phyloP scores from a whole-genome alignment of 2,113 vertebrate species.

The Zootoca vivipara region DNA sequence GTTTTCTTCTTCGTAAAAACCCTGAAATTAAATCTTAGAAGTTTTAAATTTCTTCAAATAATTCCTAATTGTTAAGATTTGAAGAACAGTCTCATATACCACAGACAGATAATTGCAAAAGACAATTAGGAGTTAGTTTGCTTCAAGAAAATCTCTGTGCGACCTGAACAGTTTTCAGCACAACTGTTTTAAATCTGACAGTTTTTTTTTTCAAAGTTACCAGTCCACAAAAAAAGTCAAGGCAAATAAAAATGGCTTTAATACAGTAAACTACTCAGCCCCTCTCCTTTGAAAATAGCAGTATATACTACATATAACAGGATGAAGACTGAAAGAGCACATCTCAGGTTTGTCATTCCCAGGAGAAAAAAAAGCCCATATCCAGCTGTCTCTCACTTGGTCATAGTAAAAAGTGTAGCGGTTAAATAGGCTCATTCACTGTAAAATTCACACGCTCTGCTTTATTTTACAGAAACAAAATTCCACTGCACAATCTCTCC shows the following conservation, averaged over 20 bases:
- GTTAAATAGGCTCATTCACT: background rate
- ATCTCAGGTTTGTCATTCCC: conserved; percentile 29
- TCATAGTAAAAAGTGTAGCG: conserved; percentile 17
- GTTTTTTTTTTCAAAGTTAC: conserved; percentile 68
- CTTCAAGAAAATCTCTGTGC: conserved; percentile 58
- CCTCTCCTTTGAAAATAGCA: conserved; percentile 59
- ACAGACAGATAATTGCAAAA: conserved; percentile 56
- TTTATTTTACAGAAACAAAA: background rate
- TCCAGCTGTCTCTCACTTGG: conserved; percentile 5
- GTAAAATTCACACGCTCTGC: background rate
- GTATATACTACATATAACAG: conserved; percentile 38
- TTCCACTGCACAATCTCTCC: background rate
- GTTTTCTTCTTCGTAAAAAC: conserved; percentile 65
- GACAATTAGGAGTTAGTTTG: conserved; percentile 51
- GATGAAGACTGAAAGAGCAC: conserved; percentile 22
- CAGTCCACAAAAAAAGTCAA: conserved; percentile 62
- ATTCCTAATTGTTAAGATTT: conserved; percentile 59
- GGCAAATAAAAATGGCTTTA: conserved; percentile 58
- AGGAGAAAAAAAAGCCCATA: background rate
- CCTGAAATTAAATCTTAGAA: conserved; percentile 55
- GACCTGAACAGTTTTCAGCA: conserved; percentile 45
- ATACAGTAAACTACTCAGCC: conserved; percentile 22
- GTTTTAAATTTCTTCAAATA: conserved; percentile 55
- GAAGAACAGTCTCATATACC: conserved; percentile 50
- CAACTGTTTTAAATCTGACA: conserved; percentile 65